These are phyloP conservation scores for Benitochromis conjunctus DNA, from an alignment of 2,113 vertebrate species.

Conservation along the genomic window DNA sequence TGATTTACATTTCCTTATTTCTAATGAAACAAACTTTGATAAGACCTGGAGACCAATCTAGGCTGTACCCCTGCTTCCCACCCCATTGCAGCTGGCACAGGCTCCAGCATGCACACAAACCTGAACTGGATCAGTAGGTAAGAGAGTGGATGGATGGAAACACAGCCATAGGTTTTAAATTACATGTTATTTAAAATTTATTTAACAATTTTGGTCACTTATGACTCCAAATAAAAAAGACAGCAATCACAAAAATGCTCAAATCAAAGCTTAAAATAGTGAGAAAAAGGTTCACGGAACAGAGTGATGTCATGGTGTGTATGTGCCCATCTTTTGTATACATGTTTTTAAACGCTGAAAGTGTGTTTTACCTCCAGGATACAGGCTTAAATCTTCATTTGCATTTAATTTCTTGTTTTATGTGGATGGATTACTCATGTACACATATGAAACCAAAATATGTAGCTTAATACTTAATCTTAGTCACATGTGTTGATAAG, in stretches of 20 bases:
- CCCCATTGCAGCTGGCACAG: background rate
- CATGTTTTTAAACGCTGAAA: background rate
- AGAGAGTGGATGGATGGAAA: background rate
- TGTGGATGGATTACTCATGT: background rate
- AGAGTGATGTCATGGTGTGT: background rate
- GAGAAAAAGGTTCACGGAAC: background rate
- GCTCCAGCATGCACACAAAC: accelerated
- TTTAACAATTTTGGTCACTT: background rate
- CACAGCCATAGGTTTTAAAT: background rate
- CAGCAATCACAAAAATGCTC: background rate
- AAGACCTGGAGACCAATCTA: background rate
- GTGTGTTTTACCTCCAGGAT: accelerated
- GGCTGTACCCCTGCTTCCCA: too few species aligned
- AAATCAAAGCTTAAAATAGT: background rate
- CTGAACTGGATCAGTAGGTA: background rate
- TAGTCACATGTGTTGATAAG: background rate
- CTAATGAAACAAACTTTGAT: background rate
- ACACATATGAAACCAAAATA: background rate
- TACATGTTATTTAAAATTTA: background rate
- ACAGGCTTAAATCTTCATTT: background rate
- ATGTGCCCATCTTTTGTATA: background rate
- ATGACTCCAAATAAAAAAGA: background rate
- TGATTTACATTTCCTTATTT: accelerated
- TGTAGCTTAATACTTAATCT: background rate
- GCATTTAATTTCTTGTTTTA: background rate